Evolutionary conservation across 2,888 invertebrate species (phyloP), one percentile per base, ranked within the genome.

Genomic region (Protodeltote pygarga): DNA sequence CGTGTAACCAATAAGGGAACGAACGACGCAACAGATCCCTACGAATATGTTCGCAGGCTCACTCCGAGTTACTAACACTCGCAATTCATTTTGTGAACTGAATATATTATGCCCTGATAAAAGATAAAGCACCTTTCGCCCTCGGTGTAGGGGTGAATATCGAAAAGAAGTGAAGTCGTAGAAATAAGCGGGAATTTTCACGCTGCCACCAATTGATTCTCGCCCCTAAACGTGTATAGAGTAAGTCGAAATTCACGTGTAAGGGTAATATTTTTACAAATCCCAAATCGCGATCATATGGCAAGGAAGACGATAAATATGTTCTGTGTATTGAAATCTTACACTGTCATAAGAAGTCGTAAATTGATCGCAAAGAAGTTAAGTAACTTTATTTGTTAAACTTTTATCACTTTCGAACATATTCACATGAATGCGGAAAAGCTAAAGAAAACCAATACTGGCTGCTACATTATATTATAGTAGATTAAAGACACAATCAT

Each of bases 71-170:
- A 90, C 88, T 90, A 91, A 91, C 90, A 89, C 86, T 88, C 87
- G 86, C 90, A 91, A 92, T 92, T 92, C 91, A 92, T 92, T 91
- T 91, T 90, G 89, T 81, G 88, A 89, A 90, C 89, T 87, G 92
- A 92, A 92, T 92, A 92, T 83, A 91, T 92, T 92, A 90, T 69
- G 58, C 53, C 40, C 38, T 55, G 63, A 73, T 83, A 83, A 77
- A 70, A 78, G 73, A 87, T 80, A 87, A 79, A 77, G 76, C 65
- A 84, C 89, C 79, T 81, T 83, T 76, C 54, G 27, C 61, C 55
- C 54, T 62, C 40, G 40, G 51, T 54, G 77, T 83, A 89, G 81
- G 79, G 77, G 59, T 71, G 74, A 84, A 75, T 83, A 78, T 89
- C 74, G 76, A 61, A 75, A 64, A 48, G 57, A 59, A 55, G 58